phyloP scores from a whole-genome alignment of 2,888 invertebrate species.

The Leistus spinibarbis region DNA sequence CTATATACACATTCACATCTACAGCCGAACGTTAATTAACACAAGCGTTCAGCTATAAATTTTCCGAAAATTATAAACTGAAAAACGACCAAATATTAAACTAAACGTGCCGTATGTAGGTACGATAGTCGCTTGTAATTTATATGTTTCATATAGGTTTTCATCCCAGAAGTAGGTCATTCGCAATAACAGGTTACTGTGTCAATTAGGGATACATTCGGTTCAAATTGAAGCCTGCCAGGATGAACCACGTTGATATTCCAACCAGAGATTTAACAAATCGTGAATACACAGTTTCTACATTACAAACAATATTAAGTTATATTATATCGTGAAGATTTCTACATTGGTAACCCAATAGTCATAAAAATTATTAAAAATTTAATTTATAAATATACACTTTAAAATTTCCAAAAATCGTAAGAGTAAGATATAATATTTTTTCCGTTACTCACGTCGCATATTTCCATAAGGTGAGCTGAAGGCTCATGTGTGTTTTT shows the following conservation, averaged over 20 bases:
- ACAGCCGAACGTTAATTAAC: constrained; percentile 22
- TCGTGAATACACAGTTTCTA: background rate
- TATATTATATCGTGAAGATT: too few relatives aligned
- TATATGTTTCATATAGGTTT: background rate
- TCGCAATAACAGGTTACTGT: background rate
- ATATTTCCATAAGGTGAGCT: too few relatives aligned
- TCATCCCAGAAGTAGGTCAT: background rate
- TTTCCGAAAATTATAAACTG: constrained; percentile 24
- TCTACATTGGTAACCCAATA: too few relatives aligned
- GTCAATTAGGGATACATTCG: background rate
- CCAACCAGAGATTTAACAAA: background rate
- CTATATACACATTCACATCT: constrained; percentile 22
- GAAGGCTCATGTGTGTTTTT: too few relatives aligned
- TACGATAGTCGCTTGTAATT: background rate
- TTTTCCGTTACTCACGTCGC: too few relatives aligned
- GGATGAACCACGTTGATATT: background rate
- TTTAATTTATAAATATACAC: too few relatives aligned
- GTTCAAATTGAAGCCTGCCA: background rate
- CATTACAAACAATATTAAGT: background rate
- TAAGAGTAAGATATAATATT: too few relatives aligned
- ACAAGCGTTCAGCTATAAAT: constrained; percentile 22
- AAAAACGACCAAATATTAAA: constrained; percentile 4
- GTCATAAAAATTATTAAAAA: too few relatives aligned
- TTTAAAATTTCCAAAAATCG: too few relatives aligned
- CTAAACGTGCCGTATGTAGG: background rate